Evolutionary conservation across 2,113 vertebrate species (phyloP).

Genomic region (Epinephelus lanceolatus): DNA sequence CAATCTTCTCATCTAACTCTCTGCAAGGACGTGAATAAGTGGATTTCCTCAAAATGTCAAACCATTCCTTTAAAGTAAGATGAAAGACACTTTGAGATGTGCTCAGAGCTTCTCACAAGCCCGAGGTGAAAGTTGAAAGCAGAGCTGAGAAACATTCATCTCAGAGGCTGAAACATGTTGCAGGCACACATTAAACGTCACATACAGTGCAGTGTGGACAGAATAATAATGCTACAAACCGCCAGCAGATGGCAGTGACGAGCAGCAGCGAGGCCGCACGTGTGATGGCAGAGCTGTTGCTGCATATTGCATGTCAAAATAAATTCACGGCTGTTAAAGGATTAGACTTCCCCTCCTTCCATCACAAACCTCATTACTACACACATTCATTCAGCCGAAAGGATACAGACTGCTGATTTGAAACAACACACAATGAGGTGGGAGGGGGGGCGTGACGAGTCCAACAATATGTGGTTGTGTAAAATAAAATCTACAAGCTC

Average conservation of each 20-base stretch:
- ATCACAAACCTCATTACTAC: constrained; percentile 58
- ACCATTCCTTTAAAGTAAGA: constrained; percentile 23
- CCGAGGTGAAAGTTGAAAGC: constrained; percentile 20
- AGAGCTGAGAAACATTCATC: neutral
- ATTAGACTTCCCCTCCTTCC: constrained; percentile 42
- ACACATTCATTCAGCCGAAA: constrained; percentile 36
- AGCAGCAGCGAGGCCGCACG: constrained; percentile 12
- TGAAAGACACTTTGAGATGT: constrained; percentile 23
- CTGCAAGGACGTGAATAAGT: constrained; percentile 12
- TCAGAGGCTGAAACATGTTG: constrained; percentile 13
- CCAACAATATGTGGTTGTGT: constrained; percentile 32
- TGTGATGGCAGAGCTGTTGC: constrained; percentile 44
- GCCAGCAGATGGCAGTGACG: constrained; percentile 71
- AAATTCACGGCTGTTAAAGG: constrained; percentile 63
- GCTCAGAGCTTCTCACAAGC: constrained; percentile 13
- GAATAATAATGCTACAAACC: neutral
- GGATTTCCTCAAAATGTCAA: constrained; percentile 34
- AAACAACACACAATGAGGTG: constrained; percentile 32
- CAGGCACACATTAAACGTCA: neutral
- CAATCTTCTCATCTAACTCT: constrained; percentile 32
- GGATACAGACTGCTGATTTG: constrained; percentile 38
- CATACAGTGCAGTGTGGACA: neutral
- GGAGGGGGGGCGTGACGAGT: neutral
- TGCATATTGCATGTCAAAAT: constrained; percentile 58
- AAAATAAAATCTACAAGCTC: constrained; percentile 42